Conservation (phyloP, 2,888 invertebrate genomes). For the Epinotia brunnichana region DNA sequence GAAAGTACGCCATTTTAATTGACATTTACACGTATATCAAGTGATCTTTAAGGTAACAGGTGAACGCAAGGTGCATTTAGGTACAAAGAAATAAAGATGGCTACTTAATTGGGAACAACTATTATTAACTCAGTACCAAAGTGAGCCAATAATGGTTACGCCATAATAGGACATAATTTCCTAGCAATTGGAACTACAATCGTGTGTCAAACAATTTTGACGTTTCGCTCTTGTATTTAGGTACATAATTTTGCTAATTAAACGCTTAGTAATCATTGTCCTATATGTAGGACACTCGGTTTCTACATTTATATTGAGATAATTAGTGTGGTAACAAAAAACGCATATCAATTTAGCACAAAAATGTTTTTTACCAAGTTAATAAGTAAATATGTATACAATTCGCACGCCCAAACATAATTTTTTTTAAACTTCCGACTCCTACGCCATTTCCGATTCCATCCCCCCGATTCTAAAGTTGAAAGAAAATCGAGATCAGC, state of each 20-base stretch:
- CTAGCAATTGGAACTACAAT: not conserved
- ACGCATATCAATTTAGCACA: not conserved
- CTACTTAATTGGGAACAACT: not conserved
- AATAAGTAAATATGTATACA: slow-evolving; percentile 11
- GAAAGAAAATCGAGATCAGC: slow-evolving; percentile 48
- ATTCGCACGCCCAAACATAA: slow-evolving; percentile 25
- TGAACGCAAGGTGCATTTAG: slow-evolving; percentile 31
- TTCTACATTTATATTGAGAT: too few relatives aligned
- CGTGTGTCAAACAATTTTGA: not conserved
- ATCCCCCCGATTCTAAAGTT: slow-evolving; percentile 44
- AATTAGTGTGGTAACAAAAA: too few relatives aligned
- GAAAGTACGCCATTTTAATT: slow-evolving; percentile 22
- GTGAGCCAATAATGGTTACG: not conserved
- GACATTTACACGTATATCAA: slow-evolving; percentile 23
- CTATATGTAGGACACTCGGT: not conserved
- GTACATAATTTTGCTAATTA: not conserved
- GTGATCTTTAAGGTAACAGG: slow-evolving; percentile 26
- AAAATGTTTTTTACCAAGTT: not conserved
- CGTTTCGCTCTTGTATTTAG: not conserved
- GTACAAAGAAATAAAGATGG: slow-evolving; percentile 15
- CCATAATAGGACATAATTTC: not conserved
- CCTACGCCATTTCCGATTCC: slow-evolving; percentile 49
- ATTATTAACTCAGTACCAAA: not conserved
- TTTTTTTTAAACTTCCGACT: slow-evolving; percentile 48
- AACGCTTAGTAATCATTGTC: not conserved